Conservation (phyloP, 2,113 vertebrate genomes). For the Muntiacus reevesi region DNA sequence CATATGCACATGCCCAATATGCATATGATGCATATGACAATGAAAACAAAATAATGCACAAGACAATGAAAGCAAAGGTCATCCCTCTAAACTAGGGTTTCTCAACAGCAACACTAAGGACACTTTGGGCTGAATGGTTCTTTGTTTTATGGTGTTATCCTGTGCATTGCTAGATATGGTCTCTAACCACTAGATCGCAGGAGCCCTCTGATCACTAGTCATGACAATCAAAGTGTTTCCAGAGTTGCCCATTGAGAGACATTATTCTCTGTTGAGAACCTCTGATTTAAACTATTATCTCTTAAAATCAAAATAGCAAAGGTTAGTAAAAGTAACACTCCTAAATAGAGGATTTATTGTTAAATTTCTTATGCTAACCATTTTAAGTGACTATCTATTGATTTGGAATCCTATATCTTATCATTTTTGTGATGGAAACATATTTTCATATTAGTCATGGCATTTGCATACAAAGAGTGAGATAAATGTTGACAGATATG, state of each 20-base stretch:
- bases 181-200: neutral
- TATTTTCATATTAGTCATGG: neutral
- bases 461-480: neutral
- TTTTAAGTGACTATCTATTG: neutral
- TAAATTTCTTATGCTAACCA: neutral
- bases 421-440: neutral
- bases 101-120: neutral
- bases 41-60: neutral
- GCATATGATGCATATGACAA: neutral
- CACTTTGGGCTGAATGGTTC: neutral
- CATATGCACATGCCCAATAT: neutral
- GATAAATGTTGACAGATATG: neutral
- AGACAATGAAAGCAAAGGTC: neutral
- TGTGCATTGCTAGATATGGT: neutral
- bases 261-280: neutral
- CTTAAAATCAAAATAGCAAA: neutral
- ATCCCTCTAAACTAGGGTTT: neutral
- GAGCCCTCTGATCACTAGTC: neutral
- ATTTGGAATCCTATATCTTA: neutral
- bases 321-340: neutral
- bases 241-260: neutral
- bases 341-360: neutral
- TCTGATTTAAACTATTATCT: neutral
- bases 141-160: neutral
- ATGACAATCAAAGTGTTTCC: neutral